Evolutionary conservation across 2,113 vertebrate genomes (phyloP).

Genomic region (Caranx ignobilis): DNA sequence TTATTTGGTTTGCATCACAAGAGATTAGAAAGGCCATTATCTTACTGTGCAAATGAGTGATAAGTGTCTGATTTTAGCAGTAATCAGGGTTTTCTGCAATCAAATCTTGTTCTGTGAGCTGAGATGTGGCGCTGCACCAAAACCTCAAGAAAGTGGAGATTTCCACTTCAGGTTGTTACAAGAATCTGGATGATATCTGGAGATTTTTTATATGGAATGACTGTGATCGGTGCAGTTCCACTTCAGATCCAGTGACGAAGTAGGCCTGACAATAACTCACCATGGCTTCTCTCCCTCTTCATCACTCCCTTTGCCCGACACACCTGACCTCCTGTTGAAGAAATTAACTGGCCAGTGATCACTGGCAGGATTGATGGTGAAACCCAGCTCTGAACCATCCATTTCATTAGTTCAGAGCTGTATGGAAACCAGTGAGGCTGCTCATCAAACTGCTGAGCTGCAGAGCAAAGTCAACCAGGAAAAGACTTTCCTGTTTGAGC

Average conservation of each 20-base stretch:
- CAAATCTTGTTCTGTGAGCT: not conserved
- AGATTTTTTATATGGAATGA: too few relatives aligned
- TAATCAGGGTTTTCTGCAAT: not conserved
- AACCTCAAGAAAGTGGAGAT: too few relatives aligned
- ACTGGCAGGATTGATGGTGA: conserved; percentile 33
- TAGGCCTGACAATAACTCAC: not conserved
- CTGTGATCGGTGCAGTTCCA: too few relatives aligned
- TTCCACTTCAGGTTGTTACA: too few relatives aligned
- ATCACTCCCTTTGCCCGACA: not conserved
- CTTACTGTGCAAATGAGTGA: too few relatives aligned
- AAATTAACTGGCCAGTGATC: conserved; percentile 30
- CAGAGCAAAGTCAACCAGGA: not conserved
- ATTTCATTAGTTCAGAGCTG: conserved; percentile 16
- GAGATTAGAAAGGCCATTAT: too few relatives aligned
- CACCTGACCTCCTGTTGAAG: conserved; percentile 25
- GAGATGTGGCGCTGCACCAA: too few relatives aligned
- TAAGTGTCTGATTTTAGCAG: too few relatives aligned
- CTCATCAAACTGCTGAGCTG: conserved; percentile 7
- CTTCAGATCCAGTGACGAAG: not conserved
- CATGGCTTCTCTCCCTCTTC: not conserved
- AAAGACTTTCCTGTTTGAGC: not conserved
- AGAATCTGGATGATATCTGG: too few relatives aligned
- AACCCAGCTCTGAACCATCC: not conserved
- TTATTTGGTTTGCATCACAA: too few relatives aligned
- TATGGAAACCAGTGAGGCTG: not conserved